phyloP scores from a whole-genome alignment of 2,797 vertebrate species.

The Eulemur rubriventer region DNA sequence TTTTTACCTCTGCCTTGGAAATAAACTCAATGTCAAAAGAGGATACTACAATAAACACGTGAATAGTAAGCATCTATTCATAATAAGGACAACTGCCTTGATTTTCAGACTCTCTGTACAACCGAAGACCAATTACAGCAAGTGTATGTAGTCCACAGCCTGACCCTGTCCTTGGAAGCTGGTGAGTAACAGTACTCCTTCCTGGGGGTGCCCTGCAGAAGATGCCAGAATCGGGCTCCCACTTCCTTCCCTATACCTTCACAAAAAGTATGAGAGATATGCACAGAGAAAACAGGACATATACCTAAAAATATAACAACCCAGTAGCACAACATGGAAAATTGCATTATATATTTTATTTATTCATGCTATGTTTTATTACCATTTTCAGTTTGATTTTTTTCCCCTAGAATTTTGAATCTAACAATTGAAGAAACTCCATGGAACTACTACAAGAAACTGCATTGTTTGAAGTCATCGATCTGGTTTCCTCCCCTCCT shows the following conservation, averaged over 20 bases:
- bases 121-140: neutral
- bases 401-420: neutral
- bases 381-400: neutral
- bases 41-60: neutral
- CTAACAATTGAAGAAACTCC: neutral
- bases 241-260: neutral
- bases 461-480: neutral
- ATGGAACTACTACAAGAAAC: neutral
- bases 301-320: neutral
- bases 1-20: neutral
- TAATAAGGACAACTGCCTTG: neutral
- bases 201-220: neutral
- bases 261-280: neutral
- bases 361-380: neutral
- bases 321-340: neutral
- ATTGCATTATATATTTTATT: neutral
- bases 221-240: neutral
- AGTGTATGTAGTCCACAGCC: rapidly evolving
- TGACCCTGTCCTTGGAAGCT: neutral
- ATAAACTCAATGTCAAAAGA: slow-evolving; percentile 39
- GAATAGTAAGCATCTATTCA: neutral
- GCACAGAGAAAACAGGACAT: neutral
- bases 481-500: neutral
- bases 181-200: neutral
- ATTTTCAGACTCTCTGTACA: neutral